Percentiles rank a stretch among this genome's conserved stretches.
Conservation (phyloP, 1,140 invertebrate species). For the Drosophila asahinai region DNA sequence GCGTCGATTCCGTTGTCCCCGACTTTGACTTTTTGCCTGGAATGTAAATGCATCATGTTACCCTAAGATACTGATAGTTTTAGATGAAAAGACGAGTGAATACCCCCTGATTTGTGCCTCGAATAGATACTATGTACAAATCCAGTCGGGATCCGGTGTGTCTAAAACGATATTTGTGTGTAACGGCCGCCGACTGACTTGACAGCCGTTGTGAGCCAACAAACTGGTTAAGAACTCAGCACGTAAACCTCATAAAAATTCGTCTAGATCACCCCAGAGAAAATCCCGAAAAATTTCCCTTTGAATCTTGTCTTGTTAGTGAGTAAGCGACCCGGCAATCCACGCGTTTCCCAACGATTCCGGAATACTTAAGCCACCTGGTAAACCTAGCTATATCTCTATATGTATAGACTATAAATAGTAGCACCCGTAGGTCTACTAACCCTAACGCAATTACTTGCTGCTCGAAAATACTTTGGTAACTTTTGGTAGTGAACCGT, state of each 20-base stretch:
- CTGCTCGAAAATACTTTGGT: constrained; percentile 21
- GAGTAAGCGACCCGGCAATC: constrained; percentile 57
- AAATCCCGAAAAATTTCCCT: background rate
- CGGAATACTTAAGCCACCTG: constrained; percentile 76
- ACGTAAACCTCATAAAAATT: constrained; percentile 21
- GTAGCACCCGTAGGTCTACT: constrained; percentile 62
- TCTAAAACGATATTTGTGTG: constrained; percentile 30
- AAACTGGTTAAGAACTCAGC: constrained; percentile 39
- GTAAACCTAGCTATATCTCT: constrained; percentile 45
- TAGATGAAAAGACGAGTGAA: constrained; percentile 23
- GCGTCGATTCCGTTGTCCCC: constrained; percentile 27
- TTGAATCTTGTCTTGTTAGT: constrained; percentile 41
- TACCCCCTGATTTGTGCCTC: constrained; percentile 33
- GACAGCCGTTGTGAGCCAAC: constrained; percentile 37
- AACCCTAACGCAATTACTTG: constrained; percentile 46
- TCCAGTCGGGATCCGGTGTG: constrained; percentile 31
- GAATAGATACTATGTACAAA: constrained; percentile 40
- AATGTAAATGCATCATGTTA: constrained; percentile 73
- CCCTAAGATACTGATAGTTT: constrained; percentile 37
- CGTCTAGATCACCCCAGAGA: constrained; percentile 11
- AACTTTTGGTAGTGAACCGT: constrained; percentile 13
- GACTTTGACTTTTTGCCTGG: constrained; percentile 69
- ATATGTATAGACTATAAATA: constrained; percentile 29
- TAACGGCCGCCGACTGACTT: constrained; percentile 54
- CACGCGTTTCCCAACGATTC: constrained; percentile 72